Evolutionary conservation across 2,113 vertebrate genomes (phyloP), one percentile per base, ranked within the genome.

Genomic region (Forbesichthys papilliferus): DNA sequence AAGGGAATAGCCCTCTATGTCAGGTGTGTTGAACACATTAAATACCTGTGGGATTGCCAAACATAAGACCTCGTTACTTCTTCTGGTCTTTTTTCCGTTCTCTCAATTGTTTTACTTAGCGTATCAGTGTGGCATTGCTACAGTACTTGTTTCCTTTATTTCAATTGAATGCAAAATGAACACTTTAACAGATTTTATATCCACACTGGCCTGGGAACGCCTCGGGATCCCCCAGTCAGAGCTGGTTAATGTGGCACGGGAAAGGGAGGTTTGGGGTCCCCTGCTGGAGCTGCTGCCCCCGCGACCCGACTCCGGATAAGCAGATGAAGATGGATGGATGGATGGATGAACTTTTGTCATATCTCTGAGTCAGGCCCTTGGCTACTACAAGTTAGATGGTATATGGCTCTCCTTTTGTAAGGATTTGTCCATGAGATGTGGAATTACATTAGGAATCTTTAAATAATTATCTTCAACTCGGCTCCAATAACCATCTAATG

Each of bases 291-390:
- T 27, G 27, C 27, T 27, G 27, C 27, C 27, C 2, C 27, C 27
- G 3, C 27, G 0, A 27, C 27, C 27, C 27, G 27, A 27, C 27
- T 27, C 27, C 27, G 27, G 27, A 27, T 27, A 27, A 27, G 27
- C 27, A 27, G 27, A 27, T 27, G 27, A 27, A 27, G 27, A 27
- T 27, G 27, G 27, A 27, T 27, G 2, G 27, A 27, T 27, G 27
- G 10, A 4, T 55, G 6, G 42, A 0, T 0, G 27, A 60, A 20
- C 33, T 33, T 69, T 83, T 83, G 82, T 72, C 4, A 54, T 84
- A 82, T 85, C 59, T 73, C 52, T 89, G 82, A 86, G 69, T 89
- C 85, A 86, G 71, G 33, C 11, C 46, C n/a, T 56, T 18, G 65
- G 55, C 66, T 20, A 48, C 18, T 13, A 27, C 27, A 27, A 27